phyloP scores from a whole-genome alignment of 2,797 vertebrate species.

The Platyrinchus mystaceus region DNA sequence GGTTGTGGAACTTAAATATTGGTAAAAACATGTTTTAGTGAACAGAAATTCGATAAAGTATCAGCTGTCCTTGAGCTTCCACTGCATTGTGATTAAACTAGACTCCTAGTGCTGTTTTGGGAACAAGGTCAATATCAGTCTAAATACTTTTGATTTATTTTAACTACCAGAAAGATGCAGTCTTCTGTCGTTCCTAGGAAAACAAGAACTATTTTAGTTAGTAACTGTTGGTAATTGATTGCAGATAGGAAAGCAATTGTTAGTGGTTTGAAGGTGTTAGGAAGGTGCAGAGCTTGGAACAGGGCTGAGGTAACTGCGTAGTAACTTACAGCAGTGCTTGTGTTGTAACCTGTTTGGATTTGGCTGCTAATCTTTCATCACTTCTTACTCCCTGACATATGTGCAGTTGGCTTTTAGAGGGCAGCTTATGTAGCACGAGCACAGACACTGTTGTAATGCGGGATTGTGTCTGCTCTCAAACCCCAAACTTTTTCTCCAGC shows the following conservation, averaged over 20 bases:
- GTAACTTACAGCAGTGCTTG: not conserved
- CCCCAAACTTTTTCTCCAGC: accelerated
- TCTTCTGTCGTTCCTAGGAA: not conserved
- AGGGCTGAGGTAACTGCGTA: not conserved
- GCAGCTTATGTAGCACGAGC: not conserved
- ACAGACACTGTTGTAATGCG: not conserved
- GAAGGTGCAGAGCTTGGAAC: not conserved
- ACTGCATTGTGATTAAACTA: not conserved
- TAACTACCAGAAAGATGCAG: not conserved
- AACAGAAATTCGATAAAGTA: not conserved
- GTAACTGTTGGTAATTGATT: not conserved
- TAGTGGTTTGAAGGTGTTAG: not conserved
- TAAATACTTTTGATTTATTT: not conserved
- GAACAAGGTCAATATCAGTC: not conserved
- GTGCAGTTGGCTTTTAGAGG: not conserved
- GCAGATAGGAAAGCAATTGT: not conserved
- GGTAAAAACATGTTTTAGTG: not conserved
- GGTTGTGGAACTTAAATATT: not conserved
- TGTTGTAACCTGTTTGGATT: not conserved
- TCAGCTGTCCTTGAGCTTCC: not conserved
- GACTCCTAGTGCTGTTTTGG: not conserved
- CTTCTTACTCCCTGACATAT: not conserved
- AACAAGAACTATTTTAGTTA: not conserved
- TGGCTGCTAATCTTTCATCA: not conserved
- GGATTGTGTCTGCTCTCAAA: not conserved